phyloP scores from a whole-genome alignment of 2,113 vertebrate species.

The Porphyrio hochstetteri region DNA sequence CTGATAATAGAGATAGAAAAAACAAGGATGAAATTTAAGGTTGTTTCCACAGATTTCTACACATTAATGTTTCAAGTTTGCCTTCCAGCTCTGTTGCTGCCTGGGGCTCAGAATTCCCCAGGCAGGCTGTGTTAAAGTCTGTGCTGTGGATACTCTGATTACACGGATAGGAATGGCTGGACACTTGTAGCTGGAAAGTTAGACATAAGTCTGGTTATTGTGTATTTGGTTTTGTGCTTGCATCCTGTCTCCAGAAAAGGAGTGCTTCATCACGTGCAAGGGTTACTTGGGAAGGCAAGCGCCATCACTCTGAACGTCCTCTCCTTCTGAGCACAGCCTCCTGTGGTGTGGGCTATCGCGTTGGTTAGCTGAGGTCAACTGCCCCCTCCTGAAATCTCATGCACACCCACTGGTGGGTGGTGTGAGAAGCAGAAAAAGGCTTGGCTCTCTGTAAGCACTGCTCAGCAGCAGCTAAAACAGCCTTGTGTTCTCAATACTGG shows the following conservation, averaged over 20 bases:
- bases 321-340: neutral
- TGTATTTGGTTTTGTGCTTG: neutral
- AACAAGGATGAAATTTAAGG: neutral
- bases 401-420: rapidly evolving
- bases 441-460: neutral
- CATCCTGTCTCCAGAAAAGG: neutral
- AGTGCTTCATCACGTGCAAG: neutral
- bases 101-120: neutral
- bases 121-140: neutral
- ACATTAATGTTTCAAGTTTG: neutral
- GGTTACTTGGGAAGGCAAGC: neutral
- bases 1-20: neutral
- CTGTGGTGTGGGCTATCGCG: neutral
- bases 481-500: neutral
- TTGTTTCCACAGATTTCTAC: neutral
- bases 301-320: neutral
- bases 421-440: neutral
- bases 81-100: neutral
- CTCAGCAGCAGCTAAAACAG: neutral
- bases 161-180: neutral
- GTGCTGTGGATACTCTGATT: neutral
- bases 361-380: neutral
- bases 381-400: neutral
- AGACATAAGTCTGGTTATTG: neutral
- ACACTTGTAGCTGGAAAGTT: neutral